Percentiles rank a stretch among this genome's conserved stretches.
These are phyloP conservation scores for Automeris io DNA, from an alignment of 2,888 invertebrate genomes.

Conservation along the genomic window DNA sequence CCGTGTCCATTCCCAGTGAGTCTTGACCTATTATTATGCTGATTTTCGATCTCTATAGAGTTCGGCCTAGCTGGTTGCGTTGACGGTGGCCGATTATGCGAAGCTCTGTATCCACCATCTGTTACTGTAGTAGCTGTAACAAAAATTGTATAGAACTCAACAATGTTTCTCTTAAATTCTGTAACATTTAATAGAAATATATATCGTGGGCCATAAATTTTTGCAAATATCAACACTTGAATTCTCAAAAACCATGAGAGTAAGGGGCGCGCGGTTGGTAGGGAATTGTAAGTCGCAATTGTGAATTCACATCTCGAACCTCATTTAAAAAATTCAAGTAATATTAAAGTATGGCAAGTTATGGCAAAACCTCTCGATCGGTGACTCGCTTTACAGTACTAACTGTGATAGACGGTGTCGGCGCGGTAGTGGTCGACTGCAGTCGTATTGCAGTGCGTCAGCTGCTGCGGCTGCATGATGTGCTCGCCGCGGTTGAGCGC, in stretches of 20 bases:
- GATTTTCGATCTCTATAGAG: constrained; percentile 88
- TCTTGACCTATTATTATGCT: constrained; percentile 59
- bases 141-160: not conserved
- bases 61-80: constrained; percentile 86
- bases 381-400: no score
- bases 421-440: constrained; percentile 32
- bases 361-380: no score
- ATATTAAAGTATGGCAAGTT: no score
- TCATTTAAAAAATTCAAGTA: no score
- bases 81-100: constrained; percentile 51
- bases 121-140: constrained; percentile 53
- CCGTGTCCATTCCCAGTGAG: constrained; percentile 70
- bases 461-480: constrained; percentile 69
- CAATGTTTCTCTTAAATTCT: no score
- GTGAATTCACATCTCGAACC: no score
- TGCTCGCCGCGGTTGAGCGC: constrained; percentile 92
- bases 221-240: no score
- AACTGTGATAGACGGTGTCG: constrained; percentile 53
- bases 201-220: no score
- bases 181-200: no score
- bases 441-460: constrained; percentile 42
- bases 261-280: not conserved
- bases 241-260: no score
- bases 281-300: no score
- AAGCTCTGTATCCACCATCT: constrained; percentile 56